These are phyloP conservation scores for Tapera naevia DNA, from an alignment of 2,797 vertebrate genomes.

Conservation along the genomic window DNA sequence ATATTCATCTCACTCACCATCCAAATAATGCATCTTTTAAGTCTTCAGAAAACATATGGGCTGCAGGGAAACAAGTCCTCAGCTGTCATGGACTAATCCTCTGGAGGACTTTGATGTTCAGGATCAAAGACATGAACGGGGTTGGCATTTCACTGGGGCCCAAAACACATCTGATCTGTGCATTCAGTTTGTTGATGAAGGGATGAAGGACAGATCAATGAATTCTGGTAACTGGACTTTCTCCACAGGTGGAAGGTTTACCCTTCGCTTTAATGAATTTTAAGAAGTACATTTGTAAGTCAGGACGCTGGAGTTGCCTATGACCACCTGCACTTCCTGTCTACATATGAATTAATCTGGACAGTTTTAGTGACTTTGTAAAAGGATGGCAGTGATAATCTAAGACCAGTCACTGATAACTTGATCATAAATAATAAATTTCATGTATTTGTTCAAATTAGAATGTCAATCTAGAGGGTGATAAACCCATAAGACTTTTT, in stretches of 20 bases:
- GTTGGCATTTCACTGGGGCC: neutral
- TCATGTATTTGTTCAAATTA: neutral
- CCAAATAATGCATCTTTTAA: neutral
- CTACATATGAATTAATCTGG: neutral
- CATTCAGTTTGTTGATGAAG: neutral
- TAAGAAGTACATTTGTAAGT: neutral
- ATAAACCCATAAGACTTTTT: neutral
- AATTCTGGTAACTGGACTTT: neutral
- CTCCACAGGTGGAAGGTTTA: neutral
- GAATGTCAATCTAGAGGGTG: neutral
- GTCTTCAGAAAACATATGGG: neutral
- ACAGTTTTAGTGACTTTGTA: neutral
- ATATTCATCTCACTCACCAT: neutral
- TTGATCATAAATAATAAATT: neutral
- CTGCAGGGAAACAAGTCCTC: neutral
- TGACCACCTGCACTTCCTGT: neutral
- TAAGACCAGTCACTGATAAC: neutral
- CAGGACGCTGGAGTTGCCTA: neutral
- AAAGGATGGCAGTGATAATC: neutral
- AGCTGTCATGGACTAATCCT: neutral
- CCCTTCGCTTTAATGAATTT: neutral
- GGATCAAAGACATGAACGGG: neutral
- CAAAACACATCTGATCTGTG: neutral
- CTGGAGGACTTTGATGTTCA: neutral
- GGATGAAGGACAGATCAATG: neutral